phyloP scores from a whole-genome alignment of 2,797 vertebrate species.

The Sciurus vulgaris region DNA sequence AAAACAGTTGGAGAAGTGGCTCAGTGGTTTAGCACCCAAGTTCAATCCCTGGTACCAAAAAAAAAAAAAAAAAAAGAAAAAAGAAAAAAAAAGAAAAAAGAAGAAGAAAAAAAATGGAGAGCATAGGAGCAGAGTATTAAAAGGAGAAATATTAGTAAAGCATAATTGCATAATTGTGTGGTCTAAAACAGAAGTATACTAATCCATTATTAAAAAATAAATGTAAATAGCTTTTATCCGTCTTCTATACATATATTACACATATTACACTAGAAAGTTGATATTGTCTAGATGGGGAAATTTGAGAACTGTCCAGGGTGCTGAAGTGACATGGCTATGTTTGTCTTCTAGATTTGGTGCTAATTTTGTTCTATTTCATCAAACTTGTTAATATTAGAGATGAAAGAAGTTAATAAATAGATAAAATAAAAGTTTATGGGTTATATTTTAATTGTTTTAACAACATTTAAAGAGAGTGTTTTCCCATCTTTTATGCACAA shows the following conservation, averaged over 20 bases:
- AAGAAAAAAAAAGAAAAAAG: too few species aligned
- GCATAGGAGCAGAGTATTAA: neutral
- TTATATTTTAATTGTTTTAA: constrained; percentile 10
- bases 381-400: neutral
- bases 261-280: neutral
- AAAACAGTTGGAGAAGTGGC: too few species aligned
- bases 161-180: neutral
- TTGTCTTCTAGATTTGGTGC: neutral
- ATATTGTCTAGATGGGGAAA: neutral
- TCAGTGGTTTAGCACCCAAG: too few species aligned
- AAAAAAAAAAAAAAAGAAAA: too few species aligned
- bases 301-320: neutral
- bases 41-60: too few species aligned
- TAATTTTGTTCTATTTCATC: constrained; percentile 14
- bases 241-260: neutral
- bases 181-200: neutral
- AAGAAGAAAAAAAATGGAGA: too few species aligned
- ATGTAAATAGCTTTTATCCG: neutral
- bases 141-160: neutral
- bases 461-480: neutral
- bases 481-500: neutral
- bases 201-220: neutral
- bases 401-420: neutral
- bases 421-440: neutral
- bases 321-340: neutral